Base-by-base conservation (phyloP, 35 echinoderm and acorn worm species). In the Diadema setosum region DNA sequence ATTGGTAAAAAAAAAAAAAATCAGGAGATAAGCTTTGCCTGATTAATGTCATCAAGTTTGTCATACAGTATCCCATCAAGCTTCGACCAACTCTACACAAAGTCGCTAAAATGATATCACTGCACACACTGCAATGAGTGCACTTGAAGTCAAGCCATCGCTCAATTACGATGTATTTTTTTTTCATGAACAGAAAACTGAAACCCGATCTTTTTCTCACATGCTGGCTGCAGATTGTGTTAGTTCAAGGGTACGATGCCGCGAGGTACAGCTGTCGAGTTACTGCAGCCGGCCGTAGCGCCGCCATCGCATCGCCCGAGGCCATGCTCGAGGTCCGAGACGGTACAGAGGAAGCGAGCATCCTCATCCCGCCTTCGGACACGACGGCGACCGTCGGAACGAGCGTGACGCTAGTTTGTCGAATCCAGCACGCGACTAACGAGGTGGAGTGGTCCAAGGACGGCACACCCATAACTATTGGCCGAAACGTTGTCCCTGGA, bases 161-260 rank as follows among this genome's bases (percentile, higher is more conserved):
- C n/a, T n/a, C n/a, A n/a, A n/a, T n/a, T n/a, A n/a, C n/a, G n/a
- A n/a, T n/a, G n/a, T n/a, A n/a, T n/a, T n/a, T n/a, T n/a, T n/a
- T n/a, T n/a, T n/a, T n/a, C n/a, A n/a, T n/a, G n/a, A n/a, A n/a
- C n/a, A n/a, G n/a, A n/a, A n/a, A n/a, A n/a, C n/a, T n/a, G n/a
- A n/a, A n/a, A n/a, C n/a, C n/a, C n/a, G n/a, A n/a, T n/a, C n/a
- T n/a, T n/a, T n/a, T n/a, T n/a, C n/a, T n/a, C n/a, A n/a, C n/a
- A n/a, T n/a, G n/a, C n/a, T n/a, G n/a, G n/a, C n/a, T n/a, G n/a
- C 84, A 84, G 59, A 92, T 96, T 18, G 27, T 96, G 11, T 65
- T 58, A 5, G 75, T 90, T 5, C 57, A 91, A 39, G 94, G 92
- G 26, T 30, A 60, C 7, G 94, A 96, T 39, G 84, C 83, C 31